Evolutionary conservation across 2,888 invertebrate genomes (phyloP).

Genomic region (Oscheius sp.): DNA sequence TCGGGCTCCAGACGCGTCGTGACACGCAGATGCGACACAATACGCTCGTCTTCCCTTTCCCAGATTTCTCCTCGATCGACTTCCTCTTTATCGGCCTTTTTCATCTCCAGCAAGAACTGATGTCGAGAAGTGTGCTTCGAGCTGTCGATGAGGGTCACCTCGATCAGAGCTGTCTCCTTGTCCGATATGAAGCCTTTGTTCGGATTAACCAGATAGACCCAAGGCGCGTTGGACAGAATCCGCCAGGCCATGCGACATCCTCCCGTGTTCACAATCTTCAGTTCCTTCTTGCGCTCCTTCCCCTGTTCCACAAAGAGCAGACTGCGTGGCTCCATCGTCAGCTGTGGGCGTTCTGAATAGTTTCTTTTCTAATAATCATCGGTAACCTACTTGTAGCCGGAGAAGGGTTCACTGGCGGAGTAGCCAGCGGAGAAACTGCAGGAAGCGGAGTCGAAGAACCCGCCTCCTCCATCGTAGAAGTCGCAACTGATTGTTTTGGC

Average conservation of each 20-base stretch:
- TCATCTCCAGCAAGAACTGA: slow-evolving; percentile 23
- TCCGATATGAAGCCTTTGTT: slow-evolving; percentile 17
- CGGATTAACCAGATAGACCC: slow-evolving; percentile 24
- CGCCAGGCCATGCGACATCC: slow-evolving; percentile 19
- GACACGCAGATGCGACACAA: slow-evolving; percentile 10
- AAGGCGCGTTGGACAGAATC: slow-evolving; percentile 15
- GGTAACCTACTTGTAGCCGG: no score
- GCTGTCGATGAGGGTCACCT: slow-evolving; percentile 21
- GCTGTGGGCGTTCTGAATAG: neutral
- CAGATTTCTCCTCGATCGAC: slow-evolving; percentile 27
- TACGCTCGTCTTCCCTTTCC: slow-evolving; percentile 17
- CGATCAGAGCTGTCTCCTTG: slow-evolving; percentile 9
- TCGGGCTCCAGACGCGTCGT: slow-evolving; percentile 2
- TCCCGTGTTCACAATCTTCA: slow-evolving; percentile 26
- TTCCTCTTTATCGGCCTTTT: slow-evolving; percentile 14
- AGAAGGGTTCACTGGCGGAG: no score
- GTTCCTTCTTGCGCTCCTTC: neutral
- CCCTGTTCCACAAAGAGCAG: slow-evolving; percentile 10
- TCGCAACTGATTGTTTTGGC: no score
- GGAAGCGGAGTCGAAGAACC: no score
- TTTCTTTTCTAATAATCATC: no score
- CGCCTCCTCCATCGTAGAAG: no score
- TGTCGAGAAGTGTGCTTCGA: slow-evolving; percentile 6
- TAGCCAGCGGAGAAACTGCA: no score
- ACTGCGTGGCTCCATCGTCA: slow-evolving; percentile 20